Evolutionary conservation across 2,113 vertebrate species (phyloP).

Genomic region (Ictalurus punctatus): DNA sequence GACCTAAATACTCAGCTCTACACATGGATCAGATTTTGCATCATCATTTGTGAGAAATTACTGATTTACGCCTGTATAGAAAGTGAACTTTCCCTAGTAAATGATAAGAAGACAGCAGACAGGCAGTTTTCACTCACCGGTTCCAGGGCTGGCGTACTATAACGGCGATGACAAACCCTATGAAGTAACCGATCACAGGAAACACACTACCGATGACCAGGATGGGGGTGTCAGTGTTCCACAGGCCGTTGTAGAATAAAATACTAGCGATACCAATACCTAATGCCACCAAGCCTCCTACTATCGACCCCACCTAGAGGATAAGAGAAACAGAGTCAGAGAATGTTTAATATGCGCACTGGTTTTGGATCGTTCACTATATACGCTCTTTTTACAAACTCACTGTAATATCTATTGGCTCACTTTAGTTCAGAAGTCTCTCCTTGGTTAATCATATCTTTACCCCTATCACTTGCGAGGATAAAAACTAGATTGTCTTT

Average conservation of each 20-base stretch:
- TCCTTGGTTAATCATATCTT: not conserved
- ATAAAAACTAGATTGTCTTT: too few species aligned
- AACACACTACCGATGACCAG: slow-evolving; percentile 65
- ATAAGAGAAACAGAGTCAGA: not conserved
- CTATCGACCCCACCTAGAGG: slow-evolving; percentile 59
- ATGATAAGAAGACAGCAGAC: not conserved
- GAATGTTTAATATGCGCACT: not conserved
- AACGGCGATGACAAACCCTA: slow-evolving; percentile 66
- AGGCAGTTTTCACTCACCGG: slow-evolving; percentile 47
- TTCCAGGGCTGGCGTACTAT: slow-evolving; percentile 65
- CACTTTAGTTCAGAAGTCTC: not conserved
- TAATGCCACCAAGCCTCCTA: slow-evolving; percentile 61
- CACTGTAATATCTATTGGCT: not conserved
- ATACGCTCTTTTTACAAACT: too few species aligned
- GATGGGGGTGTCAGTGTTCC: slow-evolving; percentile 60
- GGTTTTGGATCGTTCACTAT: not conserved
- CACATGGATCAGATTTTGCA: not conserved
- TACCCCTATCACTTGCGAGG: too few species aligned
- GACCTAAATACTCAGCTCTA: not conserved
- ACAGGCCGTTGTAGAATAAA: slow-evolving; percentile 60
- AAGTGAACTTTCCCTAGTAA: not conserved
- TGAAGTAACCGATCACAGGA: slow-evolving; percentile 61
- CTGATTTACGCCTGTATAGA: not conserved
- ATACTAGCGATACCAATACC: slow-evolving; percentile 54
- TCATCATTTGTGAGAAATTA: not conserved